Evolutionary conservation across 2,888 invertebrate species (phyloP).

Genomic region (Petrolisthes cinctipes): DNA sequence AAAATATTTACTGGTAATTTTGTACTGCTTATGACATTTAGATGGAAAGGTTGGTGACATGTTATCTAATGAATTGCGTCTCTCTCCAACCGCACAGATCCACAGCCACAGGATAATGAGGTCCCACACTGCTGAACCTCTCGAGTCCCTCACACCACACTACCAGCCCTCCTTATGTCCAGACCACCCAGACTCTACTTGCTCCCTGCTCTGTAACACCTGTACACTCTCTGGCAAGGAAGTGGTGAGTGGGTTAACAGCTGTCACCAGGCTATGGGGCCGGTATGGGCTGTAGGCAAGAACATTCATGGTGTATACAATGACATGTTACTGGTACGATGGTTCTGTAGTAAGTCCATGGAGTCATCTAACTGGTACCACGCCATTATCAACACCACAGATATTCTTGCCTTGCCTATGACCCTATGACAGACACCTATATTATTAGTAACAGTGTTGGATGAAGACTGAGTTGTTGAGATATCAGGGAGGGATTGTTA

Average conservation of each 20-base stretch:
- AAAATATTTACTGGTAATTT: not conserved
- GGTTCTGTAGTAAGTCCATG: too few relatives aligned
- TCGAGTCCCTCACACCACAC: not conserved
- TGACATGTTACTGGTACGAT: too few relatives aligned
- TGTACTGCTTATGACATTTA: not conserved
- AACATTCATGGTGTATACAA: too few relatives aligned
- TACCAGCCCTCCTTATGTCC: not conserved
- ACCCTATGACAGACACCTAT: too few relatives aligned
- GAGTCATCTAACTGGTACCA: too few relatives aligned
- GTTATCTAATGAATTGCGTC: not conserved
- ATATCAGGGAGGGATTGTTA: too few relatives aligned
- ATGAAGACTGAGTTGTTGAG: too few relatives aligned
- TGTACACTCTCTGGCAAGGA: not conserved
- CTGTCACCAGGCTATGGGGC: too few relatives aligned
- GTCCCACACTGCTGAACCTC: constrained; percentile 5
- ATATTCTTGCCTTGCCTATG: too few relatives aligned
- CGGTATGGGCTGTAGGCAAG: too few relatives aligned
- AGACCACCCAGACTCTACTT: not conserved
- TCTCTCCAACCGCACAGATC: not conserved
- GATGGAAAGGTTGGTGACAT: not conserved
- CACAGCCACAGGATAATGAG: not conserved
- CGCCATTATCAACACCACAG: too few relatives aligned
- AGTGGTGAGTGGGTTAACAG: not conserved
- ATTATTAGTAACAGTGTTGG: too few relatives aligned
- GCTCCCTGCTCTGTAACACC: not conserved